Evolutionary conservation across 2,888 invertebrate species (phyloP).

Genomic region (Aricia artaxerxes): DNA sequence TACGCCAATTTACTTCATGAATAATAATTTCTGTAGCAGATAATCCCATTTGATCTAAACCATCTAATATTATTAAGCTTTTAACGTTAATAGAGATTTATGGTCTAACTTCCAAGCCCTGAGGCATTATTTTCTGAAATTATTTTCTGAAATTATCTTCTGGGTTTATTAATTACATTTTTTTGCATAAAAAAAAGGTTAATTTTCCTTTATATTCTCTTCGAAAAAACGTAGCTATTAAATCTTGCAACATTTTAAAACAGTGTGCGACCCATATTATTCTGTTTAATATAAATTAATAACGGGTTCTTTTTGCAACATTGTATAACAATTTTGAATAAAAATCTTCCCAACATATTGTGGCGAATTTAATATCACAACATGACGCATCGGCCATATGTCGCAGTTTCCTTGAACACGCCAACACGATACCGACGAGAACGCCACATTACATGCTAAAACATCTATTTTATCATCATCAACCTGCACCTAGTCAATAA

Average conservation of each 20-base stretch:
- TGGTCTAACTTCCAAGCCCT: not conserved
- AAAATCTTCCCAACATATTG: not conserved
- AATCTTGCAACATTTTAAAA: not conserved
- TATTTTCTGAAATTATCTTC: too few species aligned
- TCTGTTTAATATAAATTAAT: not conserved
- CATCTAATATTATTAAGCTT: not conserved
- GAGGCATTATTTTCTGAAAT: not conserved
- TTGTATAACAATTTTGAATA: not conserved
- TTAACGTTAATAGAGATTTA: not conserved
- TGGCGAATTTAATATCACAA: slow-evolving; percentile 18
- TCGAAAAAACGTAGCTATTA: not conserved
- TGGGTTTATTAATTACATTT: not conserved
- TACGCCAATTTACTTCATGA: not conserved
- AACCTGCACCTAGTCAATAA: not conserved
- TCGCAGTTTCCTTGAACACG: slow-evolving; percentile 72
- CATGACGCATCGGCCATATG: slow-evolving; percentile 74
- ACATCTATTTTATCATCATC: slow-evolving; percentile 26
- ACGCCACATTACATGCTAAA: slow-evolving; percentile 34
- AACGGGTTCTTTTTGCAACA: not conserved
- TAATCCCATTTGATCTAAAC: not conserved
- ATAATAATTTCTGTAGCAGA: not conserved
- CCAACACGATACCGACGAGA: slow-evolving; percentile 47
- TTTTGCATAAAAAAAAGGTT: not conserved
- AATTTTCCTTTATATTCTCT: not conserved
- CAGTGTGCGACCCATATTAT: not conserved